Evolutionary conservation across 2,797 vertebrate genomes (phyloP).

Genomic region (Borostomias antarcticus): DNA sequence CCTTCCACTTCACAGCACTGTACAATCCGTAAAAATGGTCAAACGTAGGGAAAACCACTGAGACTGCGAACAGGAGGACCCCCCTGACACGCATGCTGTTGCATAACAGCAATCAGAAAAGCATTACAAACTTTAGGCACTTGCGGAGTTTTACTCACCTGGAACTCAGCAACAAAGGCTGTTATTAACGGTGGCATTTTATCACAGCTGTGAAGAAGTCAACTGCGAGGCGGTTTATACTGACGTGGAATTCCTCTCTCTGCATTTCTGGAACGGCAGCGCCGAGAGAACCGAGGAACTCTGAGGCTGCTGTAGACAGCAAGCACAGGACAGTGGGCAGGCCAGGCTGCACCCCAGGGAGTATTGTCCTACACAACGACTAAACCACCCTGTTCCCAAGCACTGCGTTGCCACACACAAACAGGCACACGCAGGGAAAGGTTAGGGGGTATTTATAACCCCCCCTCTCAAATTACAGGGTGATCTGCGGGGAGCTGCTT

Average conservation of each 20-base stretch:
- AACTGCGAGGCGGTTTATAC: slow-evolving; percentile 31
- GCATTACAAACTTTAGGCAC: slow-evolving; percentile 23
- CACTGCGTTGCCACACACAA: slow-evolving; percentile 62
- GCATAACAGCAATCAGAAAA: slow-evolving; percentile 26
- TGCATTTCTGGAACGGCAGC: slow-evolving; percentile 54
- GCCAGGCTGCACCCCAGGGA: slow-evolving; percentile 28
- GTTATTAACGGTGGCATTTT: slow-evolving; percentile 60
- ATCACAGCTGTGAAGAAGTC: slow-evolving; percentile 42
- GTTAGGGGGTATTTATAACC: slow-evolving; percentile 82
- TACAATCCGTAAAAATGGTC: neutral
- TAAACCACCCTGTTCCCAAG: slow-evolving; percentile 47
- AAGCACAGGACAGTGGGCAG: neutral
- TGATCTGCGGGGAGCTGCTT: slow-evolving; percentile 70
- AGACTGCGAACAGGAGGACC: neutral
- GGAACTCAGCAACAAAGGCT: slow-evolving; percentile 51
- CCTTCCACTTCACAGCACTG: neutral
- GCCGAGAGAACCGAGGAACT: slow-evolving; percentile 21
- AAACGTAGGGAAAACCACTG: too few species aligned
- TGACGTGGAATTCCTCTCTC: slow-evolving; percentile 34
- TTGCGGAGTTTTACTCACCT: slow-evolving; percentile 50
- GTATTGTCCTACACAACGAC: slow-evolving; percentile 57
- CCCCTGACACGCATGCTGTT: slow-evolving; percentile 12
- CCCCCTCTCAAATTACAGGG: slow-evolving; percentile 75
- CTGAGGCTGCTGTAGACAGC: slow-evolving; percentile 33
- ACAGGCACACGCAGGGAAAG: slow-evolving; percentile 73